phyloP scores from a whole-genome alignment of 2,113 vertebrate genomes.

The Spilogale gracilis region DNA sequence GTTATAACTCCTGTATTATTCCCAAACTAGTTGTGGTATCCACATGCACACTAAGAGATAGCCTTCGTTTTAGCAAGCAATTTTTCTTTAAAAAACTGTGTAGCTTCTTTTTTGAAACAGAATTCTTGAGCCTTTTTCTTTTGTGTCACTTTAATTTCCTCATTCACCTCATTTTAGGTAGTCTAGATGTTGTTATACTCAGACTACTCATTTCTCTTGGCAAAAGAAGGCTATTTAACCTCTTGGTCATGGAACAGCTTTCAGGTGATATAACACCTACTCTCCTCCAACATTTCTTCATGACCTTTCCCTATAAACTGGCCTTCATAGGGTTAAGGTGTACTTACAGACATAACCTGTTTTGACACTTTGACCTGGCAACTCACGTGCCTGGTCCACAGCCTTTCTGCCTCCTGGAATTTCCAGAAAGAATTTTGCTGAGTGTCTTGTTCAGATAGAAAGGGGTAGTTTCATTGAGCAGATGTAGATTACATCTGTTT shows the following conservation, averaged over 20 bases:
- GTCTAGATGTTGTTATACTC: background rate
- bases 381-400: slow-evolving; percentile 17
- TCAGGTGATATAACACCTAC: background rate
- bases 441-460: slow-evolving; percentile 62
- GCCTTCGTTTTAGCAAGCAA: slow-evolving; percentile 72
- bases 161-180: slow-evolving; percentile 51
- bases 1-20: slow-evolving; percentile 67
- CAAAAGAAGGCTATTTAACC: slow-evolving; percentile 45
- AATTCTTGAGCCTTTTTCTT: slow-evolving; percentile 60
- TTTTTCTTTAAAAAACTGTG: slow-evolving; percentile 73
- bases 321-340: slow-evolving; percentile 43
- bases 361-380: slow-evolving; percentile 54
- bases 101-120: slow-evolving; percentile 78
- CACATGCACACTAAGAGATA: slow-evolving; percentile 69
- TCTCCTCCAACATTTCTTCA: background rate
- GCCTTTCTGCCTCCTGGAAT: slow-evolving; percentile 62
- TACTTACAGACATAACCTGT: background rate
- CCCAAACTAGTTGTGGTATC: slow-evolving; percentile 76
- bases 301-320: slow-evolving; percentile 35
- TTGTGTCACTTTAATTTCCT: background rate
- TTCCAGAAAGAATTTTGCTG: slow-evolving; percentile 68
- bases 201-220: slow-evolving; percentile 56
- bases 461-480: slow-evolving; percentile 52
- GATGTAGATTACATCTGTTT: slow-evolving; percentile 62
- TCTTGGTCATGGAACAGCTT: slow-evolving; percentile 26